Evolutionary conservation across 2,797 vertebrate genomes (phyloP), one percentile per base, ranked within the genome.

Genomic region (Euthynnus affinis): DNA sequence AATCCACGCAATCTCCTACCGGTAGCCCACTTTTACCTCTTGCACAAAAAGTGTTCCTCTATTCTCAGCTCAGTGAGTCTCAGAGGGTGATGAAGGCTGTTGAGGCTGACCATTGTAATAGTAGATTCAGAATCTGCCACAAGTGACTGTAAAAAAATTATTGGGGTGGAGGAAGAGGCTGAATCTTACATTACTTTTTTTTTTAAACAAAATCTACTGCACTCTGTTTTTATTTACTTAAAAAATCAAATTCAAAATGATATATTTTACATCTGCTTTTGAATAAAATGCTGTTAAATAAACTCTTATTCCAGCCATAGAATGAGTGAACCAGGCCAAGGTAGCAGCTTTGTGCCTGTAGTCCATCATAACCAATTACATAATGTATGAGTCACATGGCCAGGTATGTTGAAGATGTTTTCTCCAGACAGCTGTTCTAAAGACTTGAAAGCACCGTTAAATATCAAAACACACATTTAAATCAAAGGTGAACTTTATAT

Each of bases 1-100:
- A 49, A 49, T 20, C 18, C 18, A 7, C 7, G 17, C 18, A 49
- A 49, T 6, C 18, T 49, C 7, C 7, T 49, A n/a, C 46, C 1
- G 18, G 46, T 18, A 20, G 18, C 46, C 46, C 46, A 49, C 7
- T 8, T 49, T 46, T 7, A 18, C 65, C 46, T 76, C 63, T 29
- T 70, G 60, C 68, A 73, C 40, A 65, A 40, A 15, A 79, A 34
- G 40, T 55, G 25, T 62, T 60, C 52, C 3, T 17, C 60, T 68
- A 42, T 5, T 40, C 56, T 57, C 42, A 32, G 68, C 53, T 62
- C 14, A 5, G 27, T 1, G 12, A 56, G 32, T 68, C 23, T 55
- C 42, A 69, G 58, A 70, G 48, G 51, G 56, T 70, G 63, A 56
- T 62, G 59, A 58, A 51, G 70, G 53, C 60, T 51, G 65, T 69